Evolutionary conservation across 1,140 invertebrate species (phyloP), one percentile per base, ranked within the genome.

Genomic region (Drosophila varians): DNA sequence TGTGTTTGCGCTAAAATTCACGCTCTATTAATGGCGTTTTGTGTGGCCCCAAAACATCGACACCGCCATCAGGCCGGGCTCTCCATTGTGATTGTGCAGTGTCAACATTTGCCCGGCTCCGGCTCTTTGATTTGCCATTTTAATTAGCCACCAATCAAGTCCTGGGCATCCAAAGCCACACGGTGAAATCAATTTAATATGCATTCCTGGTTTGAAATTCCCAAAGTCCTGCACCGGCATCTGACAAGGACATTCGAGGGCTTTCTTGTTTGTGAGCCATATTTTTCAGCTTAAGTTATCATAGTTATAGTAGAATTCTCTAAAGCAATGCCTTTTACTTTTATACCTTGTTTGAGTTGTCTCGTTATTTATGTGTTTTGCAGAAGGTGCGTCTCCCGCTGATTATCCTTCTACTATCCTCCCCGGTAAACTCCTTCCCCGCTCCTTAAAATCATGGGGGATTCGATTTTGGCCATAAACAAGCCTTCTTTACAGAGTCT

Each of bases 1-100:
- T 69, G 40, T 79, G 73, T 74, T 77, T 87, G 77, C 74, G 82
- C 82, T 82, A 87, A 87, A 86, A 86, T 86, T 86, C 82, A 86
- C 82, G 82, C 82, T 86, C 82, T 86, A 86, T 86, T 86, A 86
- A 87, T 84, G 80, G 12, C 53, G 56, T 56, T 48, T 46, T 58
- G 42, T 65, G 46, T 46, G 45, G 26, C 47, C 60, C 60, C 19
- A 64, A 56, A 48, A 64, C 53, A 47, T 58, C 47, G 36, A 34
- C 26, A 36, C 19, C 54, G 51, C 58, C 58, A 43, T 4, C 38
- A 28, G 38, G 36, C 19, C 5, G 9, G 70, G 25, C 53, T 38
- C 56, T 40, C 48, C 56, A 72, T 72, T 72, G 69, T 72, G 55
- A 56, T 78, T 79, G 57, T 49, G 47, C 40, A 60, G 57, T 69